phyloP scores from a whole-genome alignment of 2,113 vertebrate genomes.

The Ancistrus triradiatus region DNA sequence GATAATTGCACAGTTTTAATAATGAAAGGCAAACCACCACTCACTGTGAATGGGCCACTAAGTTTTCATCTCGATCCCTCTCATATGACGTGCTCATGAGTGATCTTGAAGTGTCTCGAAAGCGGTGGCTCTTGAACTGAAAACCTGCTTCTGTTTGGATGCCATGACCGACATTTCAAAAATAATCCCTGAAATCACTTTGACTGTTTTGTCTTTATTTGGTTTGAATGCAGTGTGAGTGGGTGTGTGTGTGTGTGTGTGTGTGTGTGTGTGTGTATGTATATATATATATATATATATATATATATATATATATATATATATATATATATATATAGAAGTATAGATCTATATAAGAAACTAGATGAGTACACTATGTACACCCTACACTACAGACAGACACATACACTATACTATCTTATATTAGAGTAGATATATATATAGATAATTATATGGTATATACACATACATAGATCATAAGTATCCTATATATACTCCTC shows the following conservation, averaged over 20 bases:
- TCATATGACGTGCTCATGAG: background rate
- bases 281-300: background rate
- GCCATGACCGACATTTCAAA: constrained; percentile 19
- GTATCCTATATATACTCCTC: too few relatives aligned
- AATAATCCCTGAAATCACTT: constrained; percentile 10
- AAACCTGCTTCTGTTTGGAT: constrained; percentile 11
- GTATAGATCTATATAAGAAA: too few relatives aligned
- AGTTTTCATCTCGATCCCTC: background rate
- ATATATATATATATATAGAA: background rate
- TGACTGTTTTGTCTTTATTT: constrained; percentile 14
- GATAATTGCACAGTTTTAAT: constrained; percentile 12
- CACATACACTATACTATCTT: too few relatives aligned
- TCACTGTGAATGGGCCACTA: constrained; percentile 18
- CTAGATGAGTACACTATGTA: too few relatives aligned
- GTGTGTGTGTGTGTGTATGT: background rate
- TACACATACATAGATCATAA: too few relatives aligned
- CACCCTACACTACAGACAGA: too few relatives aligned
- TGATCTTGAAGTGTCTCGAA: constrained; percentile 23
- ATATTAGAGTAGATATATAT: too few relatives aligned
- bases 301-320: background rate
- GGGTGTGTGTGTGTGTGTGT: constrained; percentile 3
- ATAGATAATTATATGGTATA: too few relatives aligned
- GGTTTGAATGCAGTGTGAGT: background rate
- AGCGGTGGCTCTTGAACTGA: constrained; percentile 14
- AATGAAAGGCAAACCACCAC: constrained; percentile 16